Conservation (phyloP, 2,888 invertebrate genomes). For the Melanargia galathea region DNA sequence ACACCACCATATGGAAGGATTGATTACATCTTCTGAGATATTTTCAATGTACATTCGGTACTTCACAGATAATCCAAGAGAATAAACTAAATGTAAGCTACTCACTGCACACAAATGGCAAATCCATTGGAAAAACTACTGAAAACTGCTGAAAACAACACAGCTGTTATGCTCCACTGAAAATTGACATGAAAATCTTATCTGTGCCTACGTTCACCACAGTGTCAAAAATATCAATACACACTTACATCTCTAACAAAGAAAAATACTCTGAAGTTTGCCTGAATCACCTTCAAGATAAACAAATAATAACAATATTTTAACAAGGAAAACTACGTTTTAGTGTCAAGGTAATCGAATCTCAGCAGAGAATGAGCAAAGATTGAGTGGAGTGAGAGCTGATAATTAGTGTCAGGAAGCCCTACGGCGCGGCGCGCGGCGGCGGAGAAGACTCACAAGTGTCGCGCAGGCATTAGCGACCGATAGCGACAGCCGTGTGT, state of each 20-base stretch:
- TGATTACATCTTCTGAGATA: neutral
- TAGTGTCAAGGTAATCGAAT: slow-evolving; percentile 53
- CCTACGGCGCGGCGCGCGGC: slow-evolving; percentile 49
- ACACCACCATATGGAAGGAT: slow-evolving; percentile 6
- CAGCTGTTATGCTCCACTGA: slow-evolving; percentile 65
- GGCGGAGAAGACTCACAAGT: slow-evolving; percentile 57
- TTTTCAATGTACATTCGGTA: neutral
- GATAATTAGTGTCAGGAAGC: slow-evolving; percentile 48
- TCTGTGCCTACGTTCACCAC: slow-evolving; percentile 66
- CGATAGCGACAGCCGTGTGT: slow-evolving; percentile 30
- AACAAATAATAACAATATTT: slow-evolving; percentile 45
- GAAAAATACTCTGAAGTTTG: slow-evolving; percentile 12
- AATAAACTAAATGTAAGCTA: slow-evolving; percentile 26
- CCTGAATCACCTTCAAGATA: neutral
- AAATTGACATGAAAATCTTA: slow-evolving; percentile 52
- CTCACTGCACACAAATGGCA: slow-evolving; percentile 68
- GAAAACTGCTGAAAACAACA: slow-evolving; percentile 40
- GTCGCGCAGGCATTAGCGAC: slow-evolving; percentile 11
- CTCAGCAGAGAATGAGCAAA: slow-evolving; percentile 29
- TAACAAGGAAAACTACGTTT: slow-evolving; percentile 43
- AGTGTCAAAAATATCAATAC: slow-evolving; percentile 6
- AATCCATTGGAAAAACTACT: slow-evolving; percentile 53
- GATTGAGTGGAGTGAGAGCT: no score
- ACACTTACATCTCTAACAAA: neutral
- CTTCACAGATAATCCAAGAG: neutral